A percentile compares a stretch with the other conserved stretches of the same genome.
These are phyloP conservation scores for Schizotus pectinicornis DNA, from an alignment of 2,888 invertebrate genomes.

Conservation along the genomic window DNA sequence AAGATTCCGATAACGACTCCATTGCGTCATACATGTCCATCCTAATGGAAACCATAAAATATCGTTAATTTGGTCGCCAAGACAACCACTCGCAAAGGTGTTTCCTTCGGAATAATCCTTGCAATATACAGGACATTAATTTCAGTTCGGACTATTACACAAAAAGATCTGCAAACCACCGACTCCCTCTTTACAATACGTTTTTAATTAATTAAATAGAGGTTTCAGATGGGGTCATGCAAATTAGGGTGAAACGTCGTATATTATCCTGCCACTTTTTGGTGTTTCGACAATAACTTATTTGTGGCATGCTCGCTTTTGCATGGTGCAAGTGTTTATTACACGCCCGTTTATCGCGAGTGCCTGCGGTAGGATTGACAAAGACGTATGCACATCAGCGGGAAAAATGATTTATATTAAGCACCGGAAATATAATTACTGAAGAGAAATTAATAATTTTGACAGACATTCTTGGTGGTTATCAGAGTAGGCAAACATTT, in stretches of 20 bases:
- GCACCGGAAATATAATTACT: slow-evolving; percentile 22
- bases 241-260: slow-evolving; percentile 20
- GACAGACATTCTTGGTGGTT: no score
- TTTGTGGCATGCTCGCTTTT: slow-evolving; percentile 13
- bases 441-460: no score
- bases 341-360: slow-evolving; percentile 19
- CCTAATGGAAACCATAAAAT: slow-evolving; percentile 54
- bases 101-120: slow-evolving; percentile 23
- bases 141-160: background rate
- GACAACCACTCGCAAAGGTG: slow-evolving; percentile 47
- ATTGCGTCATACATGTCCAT: slow-evolving; percentile 52
- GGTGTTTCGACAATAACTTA: slow-evolving; percentile 16
- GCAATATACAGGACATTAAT: slow-evolving; percentile 10
- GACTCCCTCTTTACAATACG: slow-evolving; percentile 1
- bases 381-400: slow-evolving; percentile 17
- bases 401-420: slow-evolving; percentile 26
- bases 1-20: slow-evolving; percentile 45
- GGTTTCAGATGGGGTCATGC: slow-evolving; percentile 2
- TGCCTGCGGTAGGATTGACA: slow-evolving; percentile 23
- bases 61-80: slow-evolving; percentile 52
- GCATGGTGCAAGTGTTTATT: slow-evolving; percentile 23
- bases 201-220: slow-evolving; percentile 9
- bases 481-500: no score
- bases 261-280: slow-evolving; percentile 21
- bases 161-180: slow-evolving; percentile 7